Base-by-base conservation (phyloP, 1,140 invertebrate species). In the Metaphire vulgaris region DNA sequence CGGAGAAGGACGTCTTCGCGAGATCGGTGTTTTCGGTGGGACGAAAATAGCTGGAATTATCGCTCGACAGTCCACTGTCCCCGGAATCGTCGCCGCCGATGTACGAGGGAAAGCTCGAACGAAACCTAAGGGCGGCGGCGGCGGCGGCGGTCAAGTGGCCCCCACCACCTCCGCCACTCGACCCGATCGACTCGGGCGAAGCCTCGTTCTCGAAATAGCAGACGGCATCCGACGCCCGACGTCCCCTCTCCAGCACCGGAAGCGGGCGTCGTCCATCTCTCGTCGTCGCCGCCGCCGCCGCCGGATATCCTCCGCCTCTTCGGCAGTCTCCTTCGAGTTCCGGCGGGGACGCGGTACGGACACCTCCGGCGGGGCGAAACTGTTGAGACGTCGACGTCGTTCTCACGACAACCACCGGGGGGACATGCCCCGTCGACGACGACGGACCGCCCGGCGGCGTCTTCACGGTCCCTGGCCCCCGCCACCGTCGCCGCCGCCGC, bases 391-490 rank as follows among this genome's bases (percentile, higher is more conserved):
- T n/a, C n/a, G n/a, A n/a, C n/a, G n/a, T n/a, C n/a, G n/a, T n/a
- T n/a, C n/a, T n/a, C n/a, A n/a, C n/a, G n/a, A n/a, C n/a, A n/a
- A n/a, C n/a, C n/a, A n/a, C n/a, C n/a, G n/a, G n/a, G n/a, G n/a
- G n/a, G n/a, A n/a, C n/a, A n/a, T n/a, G n/a, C n/a, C 41, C 97
- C 97, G 76, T 96, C 91, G 2, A 98, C 94, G 14, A 97, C 94
- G 26, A 97, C 94, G 32, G 94, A 93, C 64, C 94, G 93, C 41
- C 21, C 41, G 6, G 21, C 41, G 6, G 41, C 41, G 41, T 56
- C 41, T 21, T 56, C 41, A 6, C 21, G 6, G 6, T 56, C 41
- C 41, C 41, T 21, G 21, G 6, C 41, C 41, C 90, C 85, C 32
- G 89, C 90, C 21, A 90, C 90, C 75, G 74, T 78, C 2, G 90